phyloP scores from a whole-genome alignment of 2,797 vertebrate genomes.

The Tauraco hartlaubi region DNA sequence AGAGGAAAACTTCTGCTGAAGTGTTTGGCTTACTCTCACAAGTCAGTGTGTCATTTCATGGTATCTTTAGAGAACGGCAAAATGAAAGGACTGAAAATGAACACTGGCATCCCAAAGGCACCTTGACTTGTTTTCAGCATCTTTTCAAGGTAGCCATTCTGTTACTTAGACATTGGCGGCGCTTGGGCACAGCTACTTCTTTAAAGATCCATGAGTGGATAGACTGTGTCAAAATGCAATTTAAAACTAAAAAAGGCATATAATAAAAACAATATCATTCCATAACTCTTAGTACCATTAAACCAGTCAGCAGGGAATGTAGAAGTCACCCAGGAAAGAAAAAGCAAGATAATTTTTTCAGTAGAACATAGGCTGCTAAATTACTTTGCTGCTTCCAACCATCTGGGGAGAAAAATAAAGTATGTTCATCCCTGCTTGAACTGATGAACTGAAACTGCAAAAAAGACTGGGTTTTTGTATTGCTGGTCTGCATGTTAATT shows the following conservation, averaged over 20 bases:
- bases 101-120: neutral
- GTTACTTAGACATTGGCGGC: neutral
- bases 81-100: conserved; percentile 12
- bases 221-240: conserved; percentile 41
- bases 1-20: neutral
- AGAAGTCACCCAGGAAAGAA: conserved; percentile 47
- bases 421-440: conserved; percentile 26
- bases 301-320: conserved; percentile 13
- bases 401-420: conserved; percentile 63
- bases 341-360: conserved; percentile 38
- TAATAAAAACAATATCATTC: conserved; percentile 38
- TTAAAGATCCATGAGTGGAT: conserved; percentile 19
- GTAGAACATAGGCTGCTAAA: conserved; percentile 57
- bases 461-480: conserved; percentile 2
- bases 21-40: neutral
- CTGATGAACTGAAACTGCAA: conserved; percentile 50
- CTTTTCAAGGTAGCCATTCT: conserved; percentile 25
- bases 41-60: neutral
- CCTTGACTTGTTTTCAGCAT: neutral
- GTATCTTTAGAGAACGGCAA: neutral
- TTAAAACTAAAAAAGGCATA: conserved; percentile 31
- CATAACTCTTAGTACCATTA: conserved; percentile 29
- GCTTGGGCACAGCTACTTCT: conserved; percentile 9
- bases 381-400: conserved; percentile 51
- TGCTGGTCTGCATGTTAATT: conserved; percentile 46